Base-by-base conservation (phyloP, 2,113 vertebrate species). In the Nycticebus coucang region DNA sequence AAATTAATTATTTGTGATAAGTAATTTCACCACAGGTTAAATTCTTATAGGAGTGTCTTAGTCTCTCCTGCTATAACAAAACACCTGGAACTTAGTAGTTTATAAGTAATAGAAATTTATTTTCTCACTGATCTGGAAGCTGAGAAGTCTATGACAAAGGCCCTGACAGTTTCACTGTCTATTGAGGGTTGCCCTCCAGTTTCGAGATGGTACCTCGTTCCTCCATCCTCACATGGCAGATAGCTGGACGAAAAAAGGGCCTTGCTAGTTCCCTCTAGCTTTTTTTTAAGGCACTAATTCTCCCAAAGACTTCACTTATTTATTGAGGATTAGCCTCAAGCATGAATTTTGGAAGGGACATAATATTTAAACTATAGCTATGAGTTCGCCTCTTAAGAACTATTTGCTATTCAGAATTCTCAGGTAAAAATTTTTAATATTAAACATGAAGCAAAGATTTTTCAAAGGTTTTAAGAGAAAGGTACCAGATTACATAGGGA, bases 371-470 rank as follows among this genome's bases (percentile, higher is more conserved):
- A 24, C 24, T 62, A 7, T 80, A 33, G 22, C 59, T 77, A 4
- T 74, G 18, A 68, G 15, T 37, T 41, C 19, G 78, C 0, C 55
- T 84, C 80, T 68, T 85, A 66, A 96, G 77, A 68, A 75, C 45
- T 45, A 62, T 89, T 57, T 94, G 45, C 37, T 88, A 9, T 78
- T 21, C 50, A 68, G 53, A 90, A 96, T 80, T 90, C 24, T 94
- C 26, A 87, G 11, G 37, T 88, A 91, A 87, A 82, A 37, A 35
- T 62, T 92, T 82, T 90, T 62, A 62, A 77, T 79, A 62, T 50
- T 84, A 26, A 37, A 86, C 28, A 90, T 26, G 68, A 21, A 84
- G 3, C 72, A 78, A 80, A 71, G 14, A 90, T 92, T 59, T 88
- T 45, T 95, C 5, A 55, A 45, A 72, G 50, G 21, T 89, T 90